Evolutionary conservation across 23 tunicate genomes (phyloP).

Genomic region (Trididemnum miniatum): DNA sequence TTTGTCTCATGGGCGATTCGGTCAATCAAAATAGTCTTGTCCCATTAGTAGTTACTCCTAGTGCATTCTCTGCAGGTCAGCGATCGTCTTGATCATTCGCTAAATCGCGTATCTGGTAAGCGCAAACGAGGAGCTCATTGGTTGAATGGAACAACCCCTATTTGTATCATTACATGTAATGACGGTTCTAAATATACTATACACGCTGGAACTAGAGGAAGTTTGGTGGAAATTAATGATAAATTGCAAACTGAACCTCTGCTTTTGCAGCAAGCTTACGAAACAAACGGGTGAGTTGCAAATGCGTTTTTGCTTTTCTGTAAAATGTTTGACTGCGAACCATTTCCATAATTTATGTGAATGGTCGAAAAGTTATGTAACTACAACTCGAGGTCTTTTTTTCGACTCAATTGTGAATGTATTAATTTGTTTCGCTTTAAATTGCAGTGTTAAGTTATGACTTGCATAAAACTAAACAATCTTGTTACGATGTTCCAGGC

Average conservation of each 20-base stretch:
- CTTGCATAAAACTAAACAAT: too few relatives aligned
- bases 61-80: slow-evolving; percentile 45
- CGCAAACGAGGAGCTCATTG: slow-evolving; percentile 95
- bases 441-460: background rate
- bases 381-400: too few relatives aligned
- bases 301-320: background rate
- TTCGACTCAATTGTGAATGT: too few relatives aligned
- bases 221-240: slow-evolving; percentile 72
- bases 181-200: slow-evolving; percentile 54
- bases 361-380: too few relatives aligned
- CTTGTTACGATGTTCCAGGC: too few relatives aligned
- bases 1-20: too few relatives aligned
- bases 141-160: slow-evolving; percentile 63
- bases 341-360: too few relatives aligned
- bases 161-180: slow-evolving; percentile 60
- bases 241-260: slow-evolving; percentile 34
- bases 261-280: slow-evolving; percentile 33
- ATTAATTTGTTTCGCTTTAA: background rate
- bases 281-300: slow-evolving; percentile 54
- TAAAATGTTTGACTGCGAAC: too few relatives aligned
- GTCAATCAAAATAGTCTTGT: too few relatives aligned
- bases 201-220: slow-evolving; percentile 73
- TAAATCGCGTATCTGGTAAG: slow-evolving; percentile 76
- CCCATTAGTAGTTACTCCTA: too few relatives aligned
- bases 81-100: slow-evolving; percentile 60